Base-by-base conservation (phyloP, 2,797 vertebrate genomes). In the Thunnus albacares region DNA sequence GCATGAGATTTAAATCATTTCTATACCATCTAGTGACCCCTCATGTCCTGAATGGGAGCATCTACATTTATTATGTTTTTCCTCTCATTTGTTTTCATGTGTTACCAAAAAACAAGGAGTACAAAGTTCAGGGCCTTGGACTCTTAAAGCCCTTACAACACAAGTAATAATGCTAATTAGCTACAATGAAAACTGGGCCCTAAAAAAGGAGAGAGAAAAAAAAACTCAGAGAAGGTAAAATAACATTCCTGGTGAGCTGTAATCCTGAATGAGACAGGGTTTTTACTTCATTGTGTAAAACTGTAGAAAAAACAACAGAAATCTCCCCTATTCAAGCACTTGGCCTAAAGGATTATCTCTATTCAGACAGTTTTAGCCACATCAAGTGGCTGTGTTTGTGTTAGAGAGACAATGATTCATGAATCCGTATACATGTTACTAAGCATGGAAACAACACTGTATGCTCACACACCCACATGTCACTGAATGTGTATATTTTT, bases 181-280 rank as follows among this genome's bases (percentile, higher is more conserved):
- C 11, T 51, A 6, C 18, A 20, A 2, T 38, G 62, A 79, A 87
- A 74, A 77, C 3, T 2, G 53, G 17, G 41, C 6, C 17, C 7
- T 51, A 51, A 51, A 51, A 51, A 51, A 20, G 17, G 14, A 10
- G 45, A 47, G 5, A 51, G 14, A 18, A 18, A 51, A 3, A 5
- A 61, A 63, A 74, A 72, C 17, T 3, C 65, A 80, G 62, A 70
- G 5, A 47, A 60, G 47, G 57, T 71, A 72, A 70, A 78, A 57
- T n/a, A 81, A 75, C 81, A 81, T 79, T 87, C 80, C 56, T 71
- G 14, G 5, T 52, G 15, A 71, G 58, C 60, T 41, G 5, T 85
- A 87, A 90, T 90, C 88, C 85, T 47, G 41, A 81, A 69, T 83
- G 53, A 85, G 55, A 85, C 49, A 22, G 61, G 71, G 51, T 69